phyloP scores from a whole-genome alignment of 2,888 invertebrate species.

The Noctua comes region DNA sequence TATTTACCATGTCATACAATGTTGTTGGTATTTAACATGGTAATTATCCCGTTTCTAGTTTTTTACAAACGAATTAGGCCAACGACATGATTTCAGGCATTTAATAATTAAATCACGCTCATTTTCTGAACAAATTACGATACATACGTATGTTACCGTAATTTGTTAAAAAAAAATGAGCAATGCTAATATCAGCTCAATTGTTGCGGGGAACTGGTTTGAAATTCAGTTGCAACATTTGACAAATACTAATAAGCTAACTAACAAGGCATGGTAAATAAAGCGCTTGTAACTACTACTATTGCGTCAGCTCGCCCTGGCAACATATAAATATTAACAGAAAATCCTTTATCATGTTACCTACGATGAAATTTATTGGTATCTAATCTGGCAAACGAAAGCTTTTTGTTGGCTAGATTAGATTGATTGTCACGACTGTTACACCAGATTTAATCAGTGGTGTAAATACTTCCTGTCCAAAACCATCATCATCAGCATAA shows the following conservation, averaged over 20 bases:
- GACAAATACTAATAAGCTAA: not conserved
- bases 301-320: constrained; percentile 5
- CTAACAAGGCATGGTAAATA: not conserved
- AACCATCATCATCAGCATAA: not conserved
- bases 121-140: too few relatives aligned
- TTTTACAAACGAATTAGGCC: too few relatives aligned
- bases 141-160: too few relatives aligned
- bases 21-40: too few relatives aligned
- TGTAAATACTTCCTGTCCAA: not conserved
- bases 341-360: not conserved
- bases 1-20: too few relatives aligned
- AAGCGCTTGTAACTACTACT: not conserved
- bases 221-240: not conserved
- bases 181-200: too few relatives aligned
- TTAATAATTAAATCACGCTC: too few relatives aligned
- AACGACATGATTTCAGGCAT: too few relatives aligned
- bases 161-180: too few relatives aligned
- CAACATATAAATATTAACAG: not conserved
- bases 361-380: not conserved
- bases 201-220: not conserved
- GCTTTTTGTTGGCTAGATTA: not conserved
- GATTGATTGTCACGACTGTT: not conserved
- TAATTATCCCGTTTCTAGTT: too few relatives aligned
- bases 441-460: not conserved
- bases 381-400: constrained; percentile 13